These are phyloP conservation scores for Mastacembelus armatus DNA, from an alignment of 2,797 vertebrate genomes.

Conservation along the genomic window DNA sequence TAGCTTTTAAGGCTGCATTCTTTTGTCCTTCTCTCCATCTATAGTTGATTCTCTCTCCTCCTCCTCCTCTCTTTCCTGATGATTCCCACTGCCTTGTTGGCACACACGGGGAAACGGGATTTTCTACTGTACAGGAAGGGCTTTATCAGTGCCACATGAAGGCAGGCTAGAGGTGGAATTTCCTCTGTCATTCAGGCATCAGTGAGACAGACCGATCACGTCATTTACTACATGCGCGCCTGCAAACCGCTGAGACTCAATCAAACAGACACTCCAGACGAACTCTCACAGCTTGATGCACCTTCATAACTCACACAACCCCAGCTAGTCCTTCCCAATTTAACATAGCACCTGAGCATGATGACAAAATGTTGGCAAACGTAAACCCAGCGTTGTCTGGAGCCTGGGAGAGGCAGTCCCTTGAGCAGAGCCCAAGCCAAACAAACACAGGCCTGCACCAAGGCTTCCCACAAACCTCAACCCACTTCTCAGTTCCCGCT, in stretches of 20 bases:
- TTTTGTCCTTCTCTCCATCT: slow-evolving; percentile 30
- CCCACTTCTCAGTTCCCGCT: slow-evolving; percentile 81
- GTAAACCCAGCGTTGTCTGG: slow-evolving; percentile 65
- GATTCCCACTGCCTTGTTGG: slow-evolving; percentile 88
- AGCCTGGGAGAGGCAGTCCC: slow-evolving; percentile 67
- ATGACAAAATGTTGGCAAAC: slow-evolving; percentile 80
- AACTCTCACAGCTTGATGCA: slow-evolving; percentile 25
- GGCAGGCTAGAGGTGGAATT: slow-evolving; percentile 96
- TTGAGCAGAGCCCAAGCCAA: slow-evolving; percentile 82
- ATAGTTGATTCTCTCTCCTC: slow-evolving; percentile 38
- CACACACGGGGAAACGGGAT: slow-evolving; percentile 94
- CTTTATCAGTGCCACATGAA: slow-evolving; percentile 98
- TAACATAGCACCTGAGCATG: slow-evolving; percentile 87
- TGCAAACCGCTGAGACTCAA: slow-evolving; percentile 33
- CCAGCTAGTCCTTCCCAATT: slow-evolving; percentile 62
- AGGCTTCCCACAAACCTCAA: slow-evolving; percentile 85
- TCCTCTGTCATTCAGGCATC: slow-evolving; percentile 91
- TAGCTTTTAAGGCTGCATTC: slow-evolving; percentile 51
- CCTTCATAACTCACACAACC: slow-evolving; percentile 33
- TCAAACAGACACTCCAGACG: slow-evolving; percentile 30
- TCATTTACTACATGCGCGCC: slow-evolving; percentile 71
- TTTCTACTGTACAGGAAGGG: slow-evolving; percentile 98
- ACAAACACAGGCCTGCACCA: slow-evolving; percentile 82
- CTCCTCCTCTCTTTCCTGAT: slow-evolving; percentile 87
- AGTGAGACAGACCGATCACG: slow-evolving; percentile 85